Evolutionary conservation across 1,140 invertebrate genomes (phyloP).

Genomic region (Euschistus heros): DNA sequence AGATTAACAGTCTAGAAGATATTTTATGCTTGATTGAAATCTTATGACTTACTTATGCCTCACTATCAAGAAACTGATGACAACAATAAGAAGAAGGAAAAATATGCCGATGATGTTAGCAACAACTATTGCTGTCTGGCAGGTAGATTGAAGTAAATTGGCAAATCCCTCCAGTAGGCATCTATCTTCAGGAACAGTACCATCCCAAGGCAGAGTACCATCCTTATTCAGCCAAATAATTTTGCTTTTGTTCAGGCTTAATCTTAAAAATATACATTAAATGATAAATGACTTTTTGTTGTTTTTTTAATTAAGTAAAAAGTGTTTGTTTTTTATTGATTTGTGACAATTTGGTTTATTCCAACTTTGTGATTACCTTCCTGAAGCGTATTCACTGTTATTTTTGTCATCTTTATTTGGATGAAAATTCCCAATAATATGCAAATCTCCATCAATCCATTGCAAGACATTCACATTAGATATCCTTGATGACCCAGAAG

Average conservation of each 20-base stretch:
- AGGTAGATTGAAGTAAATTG: conserved; percentile 36
- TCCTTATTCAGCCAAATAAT: conserved; percentile 11
- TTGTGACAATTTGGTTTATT: not conserved
- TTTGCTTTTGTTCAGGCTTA: not conserved
- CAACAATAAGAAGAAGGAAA: conserved; percentile 46
- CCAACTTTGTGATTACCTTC: not conserved
- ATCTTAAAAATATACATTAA: not conserved
- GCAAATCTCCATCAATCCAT: conserved; percentile 44
- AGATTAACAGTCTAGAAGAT: not conserved
- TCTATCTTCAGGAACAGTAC: not conserved
- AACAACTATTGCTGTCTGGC: conserved; percentile 58
- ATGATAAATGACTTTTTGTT: not conserved
- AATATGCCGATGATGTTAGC: conserved; percentile 57
- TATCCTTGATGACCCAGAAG: conserved; percentile 49
- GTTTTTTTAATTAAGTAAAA: no score
- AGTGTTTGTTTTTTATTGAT: not conserved
- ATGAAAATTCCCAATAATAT: conserved; percentile 51
- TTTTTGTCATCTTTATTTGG: conserved; percentile 34
- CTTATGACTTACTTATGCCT: conserved; percentile 45
- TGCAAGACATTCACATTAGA: conserved; percentile 61
- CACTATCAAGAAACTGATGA: conserved; percentile 52
- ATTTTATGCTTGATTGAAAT: not conserved
- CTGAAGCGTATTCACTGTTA: not conserved
- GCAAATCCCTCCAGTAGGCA: conserved; percentile 17
- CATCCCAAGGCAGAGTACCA: conserved; percentile 21